Conservation (phyloP, 2,888 invertebrate genomes). For the Ligdia adustata region DNA sequence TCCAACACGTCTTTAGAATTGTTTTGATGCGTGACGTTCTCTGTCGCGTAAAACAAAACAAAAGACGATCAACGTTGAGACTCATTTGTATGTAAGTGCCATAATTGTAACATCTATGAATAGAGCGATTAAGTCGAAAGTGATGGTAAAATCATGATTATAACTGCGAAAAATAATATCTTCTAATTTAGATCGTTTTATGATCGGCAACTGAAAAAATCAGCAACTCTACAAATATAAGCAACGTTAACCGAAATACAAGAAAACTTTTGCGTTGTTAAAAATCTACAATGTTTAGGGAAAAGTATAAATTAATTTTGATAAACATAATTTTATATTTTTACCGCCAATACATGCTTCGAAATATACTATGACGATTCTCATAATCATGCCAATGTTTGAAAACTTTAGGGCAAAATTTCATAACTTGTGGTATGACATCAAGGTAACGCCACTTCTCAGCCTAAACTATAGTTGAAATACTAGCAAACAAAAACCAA, state of each 20-base stretch:
- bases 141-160: constrained; percentile 2
- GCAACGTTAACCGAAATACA: no score
- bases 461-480: constrained; percentile 9
- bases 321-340: constrained; percentile 1
- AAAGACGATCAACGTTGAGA: no score
- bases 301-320: no score
- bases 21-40: no score
- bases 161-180: background rate
- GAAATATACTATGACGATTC: constrained; percentile 10
- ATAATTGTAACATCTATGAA: constrained; percentile 10
- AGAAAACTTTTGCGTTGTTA: no score
- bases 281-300: no score
- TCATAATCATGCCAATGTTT: constrained; percentile 31
- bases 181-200: background rate
- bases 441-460: background rate
- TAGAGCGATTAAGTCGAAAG: constrained; percentile 18
- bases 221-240: no score
- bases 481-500: constrained; percentile 33
- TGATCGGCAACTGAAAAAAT: no score
- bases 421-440: background rate
- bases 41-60: no score
- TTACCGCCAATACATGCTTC: constrained; percentile 26
- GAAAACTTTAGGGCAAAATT: constrained; percentile 4
- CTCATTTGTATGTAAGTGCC: no score
- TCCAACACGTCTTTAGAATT: no score